These are phyloP conservation scores for Hapalemur alaotrensis DNA, from an alignment of 2,797 vertebrate genomes.

Conservation along the genomic window DNA sequence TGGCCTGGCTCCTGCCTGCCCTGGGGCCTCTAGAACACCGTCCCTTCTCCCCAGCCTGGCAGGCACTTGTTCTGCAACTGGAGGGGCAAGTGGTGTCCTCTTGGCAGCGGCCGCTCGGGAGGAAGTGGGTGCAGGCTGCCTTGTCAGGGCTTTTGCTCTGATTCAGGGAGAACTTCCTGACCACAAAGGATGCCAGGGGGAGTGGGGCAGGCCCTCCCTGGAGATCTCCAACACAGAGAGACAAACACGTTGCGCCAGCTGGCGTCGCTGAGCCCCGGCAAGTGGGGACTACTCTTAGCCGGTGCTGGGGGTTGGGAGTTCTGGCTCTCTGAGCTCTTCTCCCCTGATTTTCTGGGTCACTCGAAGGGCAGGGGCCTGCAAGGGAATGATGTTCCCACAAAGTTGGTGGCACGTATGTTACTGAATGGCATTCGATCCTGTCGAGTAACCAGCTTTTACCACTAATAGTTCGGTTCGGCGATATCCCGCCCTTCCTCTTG, in stretches of 20 bases:
- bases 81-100: background rate
- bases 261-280: background rate
- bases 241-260: constrained; percentile 16
- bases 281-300: background rate
- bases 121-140: constrained; percentile 66
- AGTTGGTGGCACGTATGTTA: background rate
- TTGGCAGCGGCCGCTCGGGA: background rate
- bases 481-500: background rate
- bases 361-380: background rate
- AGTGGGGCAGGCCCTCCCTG: constrained; percentile 34
- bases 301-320: background rate
- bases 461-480: background rate
- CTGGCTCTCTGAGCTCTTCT: background rate
- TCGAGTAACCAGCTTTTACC: background rate
- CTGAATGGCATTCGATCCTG: background rate
- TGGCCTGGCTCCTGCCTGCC: background rate
- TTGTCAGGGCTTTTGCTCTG: constrained; percentile 60
- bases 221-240: constrained; percentile 70
- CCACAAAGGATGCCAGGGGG: constrained; percentile 40
- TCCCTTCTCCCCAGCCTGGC: background rate
- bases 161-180: constrained; percentile 63
- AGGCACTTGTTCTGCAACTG: background rate
- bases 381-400: background rate
- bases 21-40: background rate
- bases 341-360: background rate